Conservation (phyloP, 2,888 invertebrate genomes). For the Rhamnusium bicolor region DNA sequence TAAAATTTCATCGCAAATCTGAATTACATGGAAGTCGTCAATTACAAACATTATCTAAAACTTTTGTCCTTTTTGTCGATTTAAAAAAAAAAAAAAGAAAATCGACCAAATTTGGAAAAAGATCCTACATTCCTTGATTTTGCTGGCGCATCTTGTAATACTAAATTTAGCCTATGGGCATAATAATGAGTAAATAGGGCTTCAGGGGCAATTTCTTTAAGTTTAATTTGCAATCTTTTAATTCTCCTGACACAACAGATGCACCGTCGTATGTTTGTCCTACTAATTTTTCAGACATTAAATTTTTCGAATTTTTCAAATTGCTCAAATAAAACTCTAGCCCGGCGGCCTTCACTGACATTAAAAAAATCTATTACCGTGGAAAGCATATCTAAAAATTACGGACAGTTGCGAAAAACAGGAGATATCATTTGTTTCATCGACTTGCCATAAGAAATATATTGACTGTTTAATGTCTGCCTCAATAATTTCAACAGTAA, state of each 20-base stretch:
- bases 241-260: constrained; percentile 54
- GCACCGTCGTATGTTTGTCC: constrained; percentile 62
- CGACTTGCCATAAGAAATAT: constrained; percentile 39
- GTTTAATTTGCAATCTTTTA: constrained; percentile 58
- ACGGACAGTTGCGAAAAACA: constrained; percentile 53
- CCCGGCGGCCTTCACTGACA: constrained; percentile 49
- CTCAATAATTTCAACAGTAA: constrained; percentile 1
- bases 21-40: constrained; percentile 35
- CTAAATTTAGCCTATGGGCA: constrained; percentile 54
- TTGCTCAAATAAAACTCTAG: constrained; percentile 51
- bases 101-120: constrained; percentile 47
- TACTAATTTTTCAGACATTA: constrained; percentile 56
- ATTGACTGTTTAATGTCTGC: constrained; percentile 25
- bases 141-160: constrained; percentile 43
- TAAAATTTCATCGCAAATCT: constrained; percentile 48
- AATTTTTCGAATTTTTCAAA: constrained; percentile 53
- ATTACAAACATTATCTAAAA: constrained; percentile 36
- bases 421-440: constrained; percentile 50
- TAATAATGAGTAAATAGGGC: constrained; percentile 56
- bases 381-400: constrained; percentile 57
- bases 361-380: constrained; percentile 56
- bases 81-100: constrained; percentile 52
- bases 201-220: constrained; percentile 49
- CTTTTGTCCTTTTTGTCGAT: constrained; percentile 49
- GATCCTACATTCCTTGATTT: constrained; percentile 36